These are phyloP conservation scores for Percopsis omiscomaycus DNA, from an alignment of 2,797 vertebrate genomes.

Conservation along the genomic window DNA sequence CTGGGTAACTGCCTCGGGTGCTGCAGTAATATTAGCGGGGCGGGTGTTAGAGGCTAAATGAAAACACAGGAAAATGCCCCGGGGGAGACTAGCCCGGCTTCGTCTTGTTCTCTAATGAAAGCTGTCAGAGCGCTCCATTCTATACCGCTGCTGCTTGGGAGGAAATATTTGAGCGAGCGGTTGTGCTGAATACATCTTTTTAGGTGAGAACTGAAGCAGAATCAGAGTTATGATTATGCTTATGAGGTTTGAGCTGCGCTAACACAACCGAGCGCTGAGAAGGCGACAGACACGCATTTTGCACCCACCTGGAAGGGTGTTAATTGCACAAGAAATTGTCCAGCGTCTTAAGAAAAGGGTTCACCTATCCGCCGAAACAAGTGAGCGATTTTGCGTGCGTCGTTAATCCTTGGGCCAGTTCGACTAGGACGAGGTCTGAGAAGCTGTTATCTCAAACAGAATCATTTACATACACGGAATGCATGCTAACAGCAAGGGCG, in stretches of 20 bases:
- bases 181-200: constrained; percentile 15
- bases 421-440: constrained; percentile 24
- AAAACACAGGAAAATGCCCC: constrained; percentile 45
- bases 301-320: constrained; percentile 39
- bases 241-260: constrained; percentile 1
- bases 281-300: neutral
- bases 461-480: constrained; percentile 37
- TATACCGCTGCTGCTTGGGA: constrained; percentile 11
- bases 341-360: constrained; percentile 44
- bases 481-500: constrained; percentile 15
- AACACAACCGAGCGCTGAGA: too few relatives aligned
- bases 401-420: constrained; percentile 49
- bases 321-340: constrained; percentile 36
- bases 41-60: constrained; percentile 52
- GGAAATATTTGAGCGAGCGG: neutral
- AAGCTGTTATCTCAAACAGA: constrained; percentile 28
- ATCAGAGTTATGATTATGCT: constrained; percentile 4
- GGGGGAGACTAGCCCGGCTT: constrained; percentile 21
- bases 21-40: constrained; percentile 48
- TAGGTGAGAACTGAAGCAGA: constrained; percentile 9
- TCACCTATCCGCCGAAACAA: constrained; percentile 14
- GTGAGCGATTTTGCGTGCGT: neutral
- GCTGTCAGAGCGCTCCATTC: constrained; percentile 5
- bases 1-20: constrained; percentile 40
- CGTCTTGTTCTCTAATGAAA: constrained; percentile 40